phyloP scores from a whole-genome alignment of 1,140 invertebrate genomes.

The Bursaphelenchus mucronatus region DNA sequence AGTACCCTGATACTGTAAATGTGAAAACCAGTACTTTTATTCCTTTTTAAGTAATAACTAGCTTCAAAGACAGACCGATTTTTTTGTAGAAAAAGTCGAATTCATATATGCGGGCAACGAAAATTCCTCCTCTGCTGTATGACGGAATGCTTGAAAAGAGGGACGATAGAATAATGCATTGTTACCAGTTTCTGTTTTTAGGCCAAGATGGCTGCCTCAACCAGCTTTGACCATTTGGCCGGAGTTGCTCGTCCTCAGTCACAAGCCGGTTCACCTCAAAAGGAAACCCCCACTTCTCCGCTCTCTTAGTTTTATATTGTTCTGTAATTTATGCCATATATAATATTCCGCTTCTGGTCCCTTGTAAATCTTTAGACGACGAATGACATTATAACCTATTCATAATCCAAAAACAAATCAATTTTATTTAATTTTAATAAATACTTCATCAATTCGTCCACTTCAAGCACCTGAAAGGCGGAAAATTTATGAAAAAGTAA shows the following conservation, averaged over 20 bases:
- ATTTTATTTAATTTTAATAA: too few relatives aligned
- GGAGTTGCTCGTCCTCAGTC: constrained; percentile 38
- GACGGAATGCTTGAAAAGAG: constrained; percentile 4
- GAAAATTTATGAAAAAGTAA: neutral
- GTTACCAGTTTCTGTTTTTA: constrained; percentile 22
- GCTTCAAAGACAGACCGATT: too few relatives aligned
- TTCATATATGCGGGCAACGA: too few relatives aligned
- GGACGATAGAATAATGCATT: neutral
- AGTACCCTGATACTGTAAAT: too few relatives aligned
- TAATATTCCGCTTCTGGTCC: too few relatives aligned
- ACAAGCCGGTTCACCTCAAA: constrained; percentile 28
- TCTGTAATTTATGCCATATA: neutral
- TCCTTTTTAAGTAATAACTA: too few relatives aligned
- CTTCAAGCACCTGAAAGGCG: neutral
- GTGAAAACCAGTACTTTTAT: too few relatives aligned
- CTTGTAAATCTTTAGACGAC: too few relatives aligned
- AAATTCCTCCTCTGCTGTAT: too few relatives aligned
- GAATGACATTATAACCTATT: too few relatives aligned
- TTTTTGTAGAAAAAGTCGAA: too few relatives aligned
- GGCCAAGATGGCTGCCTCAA: constrained; percentile 61
- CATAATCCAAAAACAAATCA: too few relatives aligned
- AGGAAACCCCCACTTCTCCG: constrained; percentile 31
- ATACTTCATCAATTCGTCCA: neutral
- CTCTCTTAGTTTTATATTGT: constrained; percentile 20
- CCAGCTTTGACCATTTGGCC: constrained; percentile 57